phyloP scores from a whole-genome alignment of 2,797 vertebrate species.

The Tadarida brasiliensis region DNA sequence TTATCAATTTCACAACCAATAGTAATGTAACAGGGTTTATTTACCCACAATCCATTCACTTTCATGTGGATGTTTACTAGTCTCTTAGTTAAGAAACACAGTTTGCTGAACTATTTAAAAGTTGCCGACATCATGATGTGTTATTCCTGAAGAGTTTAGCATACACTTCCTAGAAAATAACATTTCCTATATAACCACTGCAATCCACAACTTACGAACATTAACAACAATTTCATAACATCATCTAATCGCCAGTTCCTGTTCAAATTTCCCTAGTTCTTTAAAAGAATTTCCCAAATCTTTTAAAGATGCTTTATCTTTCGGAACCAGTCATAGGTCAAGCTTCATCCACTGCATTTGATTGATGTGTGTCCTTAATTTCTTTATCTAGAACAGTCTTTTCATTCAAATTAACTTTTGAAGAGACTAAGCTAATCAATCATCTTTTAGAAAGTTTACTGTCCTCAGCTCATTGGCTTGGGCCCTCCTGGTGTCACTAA shows the following conservation, averaged over 20 bases:
- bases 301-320: neutral
- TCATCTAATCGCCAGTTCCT: neutral
- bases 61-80: neutral
- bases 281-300: too few relatives aligned
- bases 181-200: neutral
- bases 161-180: neutral
- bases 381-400: neutral
- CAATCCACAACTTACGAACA: neutral
- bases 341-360: neutral
- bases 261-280: neutral
- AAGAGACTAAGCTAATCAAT: neutral
- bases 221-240: neutral
- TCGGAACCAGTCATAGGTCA: neutral
- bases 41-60: neutral
- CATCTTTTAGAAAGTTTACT: neutral
- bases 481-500: neutral
- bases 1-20: neutral
- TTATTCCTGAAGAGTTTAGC: neutral
- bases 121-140: neutral
- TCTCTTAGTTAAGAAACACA: neutral
- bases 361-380: neutral
- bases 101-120: slow-evolving; percentile 19
- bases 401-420: neutral
- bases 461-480: neutral
- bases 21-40: neutral